Evolutionary conservation across 2,888 invertebrate genomes (phyloP).

Genomic region (Liodrosophila aerea): DNA sequence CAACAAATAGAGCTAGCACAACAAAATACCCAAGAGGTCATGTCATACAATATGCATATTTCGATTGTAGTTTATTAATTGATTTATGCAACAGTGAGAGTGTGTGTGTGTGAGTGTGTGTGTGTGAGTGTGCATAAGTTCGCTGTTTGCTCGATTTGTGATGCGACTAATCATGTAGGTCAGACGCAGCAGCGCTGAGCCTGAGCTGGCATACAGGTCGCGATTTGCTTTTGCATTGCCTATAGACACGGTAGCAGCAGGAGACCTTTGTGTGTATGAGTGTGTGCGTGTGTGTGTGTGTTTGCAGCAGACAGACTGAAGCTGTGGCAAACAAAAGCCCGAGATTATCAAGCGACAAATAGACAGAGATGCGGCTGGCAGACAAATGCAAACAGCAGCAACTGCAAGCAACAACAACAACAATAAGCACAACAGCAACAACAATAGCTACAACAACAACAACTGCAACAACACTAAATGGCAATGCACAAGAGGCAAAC

Average conservation of each 20-base stretch:
- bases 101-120: constrained; percentile 13
- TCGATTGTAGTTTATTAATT: constrained; percentile 52
- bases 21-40: constrained; percentile 24
- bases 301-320: constrained; percentile 13
- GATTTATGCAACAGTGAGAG: constrained; percentile 31
- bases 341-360: constrained; percentile 67
- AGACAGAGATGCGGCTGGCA: constrained; percentile 58
- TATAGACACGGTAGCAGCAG: constrained; percentile 25
- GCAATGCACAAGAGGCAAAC: constrained; percentile 65
- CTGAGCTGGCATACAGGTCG: constrained; percentile 12
- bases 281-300: no score
- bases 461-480: constrained; percentile 18
- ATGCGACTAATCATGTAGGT: constrained; percentile 50
- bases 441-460: constrained; percentile 25
- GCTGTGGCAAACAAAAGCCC: constrained; percentile 42
- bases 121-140: constrained; percentile 8
- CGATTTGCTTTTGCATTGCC: constrained; percentile 36
- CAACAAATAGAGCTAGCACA: constrained; percentile 50
- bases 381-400: constrained; percentile 29
- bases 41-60: constrained; percentile 46
- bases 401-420: constrained; percentile 17
- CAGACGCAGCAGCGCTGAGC: constrained; percentile 24
- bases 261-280: background rate
- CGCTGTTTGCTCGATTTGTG: constrained; percentile 21
- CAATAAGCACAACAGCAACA: constrained; percentile 9